Evolutionary conservation across 2,797 vertebrate species (phyloP).

Genomic region (Lutra lutra): DNA sequence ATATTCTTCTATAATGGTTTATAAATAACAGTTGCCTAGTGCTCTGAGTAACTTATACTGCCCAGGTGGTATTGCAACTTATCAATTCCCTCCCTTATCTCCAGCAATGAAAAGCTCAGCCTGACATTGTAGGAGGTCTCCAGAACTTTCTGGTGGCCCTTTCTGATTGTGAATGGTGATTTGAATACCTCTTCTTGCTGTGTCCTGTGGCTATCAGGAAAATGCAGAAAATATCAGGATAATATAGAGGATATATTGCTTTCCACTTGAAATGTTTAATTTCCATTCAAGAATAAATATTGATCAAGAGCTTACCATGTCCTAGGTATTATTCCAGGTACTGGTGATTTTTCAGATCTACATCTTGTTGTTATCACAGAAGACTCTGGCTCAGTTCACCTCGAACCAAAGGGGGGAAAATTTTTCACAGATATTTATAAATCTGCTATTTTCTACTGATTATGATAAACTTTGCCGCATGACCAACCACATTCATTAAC

Average conservation of each 20-base stretch:
- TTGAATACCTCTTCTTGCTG: not conserved
- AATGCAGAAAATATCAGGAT: not conserved
- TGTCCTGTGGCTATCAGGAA: not conserved
- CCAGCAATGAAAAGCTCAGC: not conserved
- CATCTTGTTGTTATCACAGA: not conserved
- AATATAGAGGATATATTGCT: not conserved
- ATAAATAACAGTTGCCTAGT: not conserved
- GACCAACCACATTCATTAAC: not conserved
- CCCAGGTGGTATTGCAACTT: not conserved
- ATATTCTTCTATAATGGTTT: not conserved
- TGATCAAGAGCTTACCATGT: not conserved
- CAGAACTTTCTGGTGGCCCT: not conserved
- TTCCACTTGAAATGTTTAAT: constrained; percentile 26
- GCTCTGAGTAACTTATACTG: not conserved
- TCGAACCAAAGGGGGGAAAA: not conserved
- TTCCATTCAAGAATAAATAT: constrained; percentile 18
- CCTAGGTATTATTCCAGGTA: not conserved
- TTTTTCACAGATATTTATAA: not conserved
- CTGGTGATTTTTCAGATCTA: not conserved
- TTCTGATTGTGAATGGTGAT: not conserved
- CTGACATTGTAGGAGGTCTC: not conserved
- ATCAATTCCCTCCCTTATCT: not conserved
- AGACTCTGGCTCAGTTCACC: not conserved
- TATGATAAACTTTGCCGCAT: not conserved
- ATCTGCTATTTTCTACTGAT: not conserved